These are phyloP conservation scores for Conger conger DNA, from an alignment of 2,113 vertebrate genomes.

Conservation along the genomic window DNA sequence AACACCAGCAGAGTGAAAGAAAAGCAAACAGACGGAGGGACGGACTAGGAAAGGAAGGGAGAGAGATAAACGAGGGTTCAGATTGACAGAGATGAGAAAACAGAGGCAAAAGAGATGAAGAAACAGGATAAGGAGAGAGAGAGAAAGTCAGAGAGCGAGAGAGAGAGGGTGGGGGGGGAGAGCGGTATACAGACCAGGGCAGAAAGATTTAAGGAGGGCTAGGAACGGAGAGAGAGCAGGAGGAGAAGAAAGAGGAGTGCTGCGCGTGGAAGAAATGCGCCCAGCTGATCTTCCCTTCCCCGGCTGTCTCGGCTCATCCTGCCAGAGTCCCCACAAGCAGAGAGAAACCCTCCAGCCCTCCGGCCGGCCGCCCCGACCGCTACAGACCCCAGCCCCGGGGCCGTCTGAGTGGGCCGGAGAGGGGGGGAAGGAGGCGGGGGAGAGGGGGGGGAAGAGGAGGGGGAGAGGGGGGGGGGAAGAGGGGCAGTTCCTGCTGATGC, in stretches of 20 bases:
- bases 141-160: too few relatives aligned
- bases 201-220: not conserved
- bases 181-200: not conserved
- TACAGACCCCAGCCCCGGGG: not conserved
- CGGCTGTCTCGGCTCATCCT: not conserved
- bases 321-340: not conserved
- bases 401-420: not conserved
- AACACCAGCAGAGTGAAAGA: not conserved
- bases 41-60: not conserved
- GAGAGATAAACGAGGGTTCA: not conserved
- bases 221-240: not conserved
- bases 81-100: not conserved
- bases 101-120: not conserved
- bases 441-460: not conserved
- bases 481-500: slow-evolving; percentile 42
- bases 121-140: not conserved
- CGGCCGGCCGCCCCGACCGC: not conserved
- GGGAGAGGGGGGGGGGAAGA: not conserved
- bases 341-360: not conserved
- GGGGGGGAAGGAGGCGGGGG: not conserved
- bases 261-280: not conserved
- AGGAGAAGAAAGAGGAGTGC: not conserved
- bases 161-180: not conserved
- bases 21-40: not conserved
- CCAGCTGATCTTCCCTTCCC: not conserved